phyloP scores from a whole-genome alignment of 2,797 vertebrate genomes.

The Centroberyx gerrardi region DNA sequence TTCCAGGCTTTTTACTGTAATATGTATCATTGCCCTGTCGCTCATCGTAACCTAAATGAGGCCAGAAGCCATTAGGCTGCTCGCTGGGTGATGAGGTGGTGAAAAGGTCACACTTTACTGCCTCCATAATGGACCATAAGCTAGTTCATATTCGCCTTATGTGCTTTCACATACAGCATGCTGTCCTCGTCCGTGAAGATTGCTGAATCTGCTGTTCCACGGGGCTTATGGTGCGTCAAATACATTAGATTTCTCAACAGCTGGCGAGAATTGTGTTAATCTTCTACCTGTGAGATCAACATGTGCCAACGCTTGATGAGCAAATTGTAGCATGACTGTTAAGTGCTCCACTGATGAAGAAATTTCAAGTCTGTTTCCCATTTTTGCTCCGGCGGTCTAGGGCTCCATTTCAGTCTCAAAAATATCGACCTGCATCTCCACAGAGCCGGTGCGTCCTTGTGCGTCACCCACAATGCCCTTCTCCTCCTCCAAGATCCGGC shows the following conservation, averaged over 20 bases:
- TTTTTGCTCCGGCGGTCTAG: neutral
- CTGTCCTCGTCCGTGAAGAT: neutral
- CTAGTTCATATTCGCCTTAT: neutral
- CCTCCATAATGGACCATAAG: neutral
- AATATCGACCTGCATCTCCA: conserved; percentile 1
- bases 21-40: neutral
- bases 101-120: neutral
- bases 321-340: neutral
- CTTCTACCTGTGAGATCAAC: neutral
- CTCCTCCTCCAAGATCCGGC: conserved; percentile 8
- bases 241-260: too few relatives aligned
- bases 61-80: neutral
- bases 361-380: neutral
- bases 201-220: neutral
- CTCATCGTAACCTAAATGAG: neutral
- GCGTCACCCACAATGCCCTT: conserved; percentile 19
- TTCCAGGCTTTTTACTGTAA: neutral
- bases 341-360: neutral
- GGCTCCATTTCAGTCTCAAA: neutral
- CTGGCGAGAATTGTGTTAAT: neutral
- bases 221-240: neutral
- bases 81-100: neutral
- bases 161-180: neutral
- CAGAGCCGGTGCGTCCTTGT: conserved; percentile 13
- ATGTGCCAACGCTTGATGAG: neutral